These are phyloP conservation scores for Rotaria magnacalcarata DNA, from an alignment of 2,888 invertebrate genomes.

Conservation along the genomic window DNA sequence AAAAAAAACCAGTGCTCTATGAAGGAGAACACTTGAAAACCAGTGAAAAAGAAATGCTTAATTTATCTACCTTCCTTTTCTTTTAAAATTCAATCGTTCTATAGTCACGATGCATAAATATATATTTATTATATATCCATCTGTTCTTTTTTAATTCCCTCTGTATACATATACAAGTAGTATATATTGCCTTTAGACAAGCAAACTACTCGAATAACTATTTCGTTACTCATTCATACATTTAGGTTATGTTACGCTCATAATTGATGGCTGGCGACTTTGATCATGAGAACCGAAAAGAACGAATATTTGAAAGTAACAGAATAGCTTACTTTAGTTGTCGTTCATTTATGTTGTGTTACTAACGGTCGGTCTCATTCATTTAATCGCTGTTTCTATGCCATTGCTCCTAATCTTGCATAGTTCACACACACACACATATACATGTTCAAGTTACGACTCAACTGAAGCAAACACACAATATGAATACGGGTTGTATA, in stretches of 20 bases:
- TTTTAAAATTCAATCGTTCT: neutral
- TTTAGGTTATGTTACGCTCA: neutral
- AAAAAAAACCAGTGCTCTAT: neutral
- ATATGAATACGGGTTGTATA: neutral
- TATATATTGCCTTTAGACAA: neutral
- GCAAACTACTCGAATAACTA: neutral
- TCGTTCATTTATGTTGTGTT: neutral
- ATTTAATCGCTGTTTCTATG: neutral
- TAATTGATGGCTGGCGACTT: conserved; percentile 6
- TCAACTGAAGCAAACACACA: conserved; percentile 6
- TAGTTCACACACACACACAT: neutral
- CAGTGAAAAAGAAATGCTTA: neutral
- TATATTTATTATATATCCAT: neutral
- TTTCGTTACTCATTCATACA: neutral
- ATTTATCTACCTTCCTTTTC: neutral
- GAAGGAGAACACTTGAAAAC: neutral
- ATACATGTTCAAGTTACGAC: neutral
- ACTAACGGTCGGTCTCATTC: neutral
- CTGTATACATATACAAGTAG: neutral
- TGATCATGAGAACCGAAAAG: neutral
- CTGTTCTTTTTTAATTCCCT: neutral
- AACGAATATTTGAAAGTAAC: neutral
- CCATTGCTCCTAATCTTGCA: neutral
- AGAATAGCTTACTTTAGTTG: neutral
- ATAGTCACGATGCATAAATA: neutral